Evolutionary conservation across 2,888 invertebrate genomes (phyloP).

Genomic region (Trachelus iudaicus): DNA sequence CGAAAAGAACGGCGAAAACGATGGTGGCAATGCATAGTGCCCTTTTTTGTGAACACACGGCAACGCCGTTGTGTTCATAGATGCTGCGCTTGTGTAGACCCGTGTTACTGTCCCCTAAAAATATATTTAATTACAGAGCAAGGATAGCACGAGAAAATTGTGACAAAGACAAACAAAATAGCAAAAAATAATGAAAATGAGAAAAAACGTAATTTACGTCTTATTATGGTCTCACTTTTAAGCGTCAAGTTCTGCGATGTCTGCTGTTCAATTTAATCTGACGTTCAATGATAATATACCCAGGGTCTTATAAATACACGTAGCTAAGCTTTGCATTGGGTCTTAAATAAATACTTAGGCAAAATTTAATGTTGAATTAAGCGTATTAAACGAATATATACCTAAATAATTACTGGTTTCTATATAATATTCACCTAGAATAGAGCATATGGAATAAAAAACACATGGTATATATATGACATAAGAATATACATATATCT

Average conservation of each 20-base stretch:
- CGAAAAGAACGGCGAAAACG: constrained; percentile 82
- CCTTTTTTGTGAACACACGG: constrained; percentile 87
- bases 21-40: constrained; percentile 85
- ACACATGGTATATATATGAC: background rate
- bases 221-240: background rate
- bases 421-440: background rate
- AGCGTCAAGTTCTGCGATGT: background rate
- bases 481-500: background rate
- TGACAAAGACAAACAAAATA: background rate
- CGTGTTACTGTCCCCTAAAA: constrained; percentile 74
- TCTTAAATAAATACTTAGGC: background rate
- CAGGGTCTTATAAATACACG: background rate
- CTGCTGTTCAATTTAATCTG: background rate
- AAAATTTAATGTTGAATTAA: background rate
- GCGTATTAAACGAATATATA: background rate
- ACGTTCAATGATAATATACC: background rate
- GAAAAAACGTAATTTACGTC: background rate
- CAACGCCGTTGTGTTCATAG: constrained; percentile 81
- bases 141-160: background rate
- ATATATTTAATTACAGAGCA: background rate
- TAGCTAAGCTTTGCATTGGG: background rate
- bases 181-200: background rate
- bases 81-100: constrained; percentile 75
- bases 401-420: background rate
- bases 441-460: background rate